Conservation (phyloP, 2,797 vertebrate genomes). For the Staurois parvus region DNA sequence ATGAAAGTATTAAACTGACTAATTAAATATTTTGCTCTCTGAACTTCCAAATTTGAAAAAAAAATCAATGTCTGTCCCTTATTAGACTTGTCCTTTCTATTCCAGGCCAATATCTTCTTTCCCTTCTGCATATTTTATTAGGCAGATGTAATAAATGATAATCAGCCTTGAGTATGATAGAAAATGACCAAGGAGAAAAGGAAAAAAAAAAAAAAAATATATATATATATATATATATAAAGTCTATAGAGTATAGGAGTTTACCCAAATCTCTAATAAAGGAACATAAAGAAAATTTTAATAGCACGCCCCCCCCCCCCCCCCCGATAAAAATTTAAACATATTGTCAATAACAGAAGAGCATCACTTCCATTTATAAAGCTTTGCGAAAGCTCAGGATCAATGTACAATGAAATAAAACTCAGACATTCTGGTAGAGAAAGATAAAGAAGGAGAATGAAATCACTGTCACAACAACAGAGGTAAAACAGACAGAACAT, state of each 20-base stretch:
- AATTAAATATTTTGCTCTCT: neutral
- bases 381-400: slow-evolving; percentile 4
- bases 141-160: slow-evolving; percentile 18
- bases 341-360: slow-evolving; percentile 37
- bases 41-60: neutral
- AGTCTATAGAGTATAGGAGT: slow-evolving; percentile 6
- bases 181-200: slow-evolving; percentile 13
- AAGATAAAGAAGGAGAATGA: slow-evolving; percentile 33
- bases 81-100: slow-evolving; percentile 6
- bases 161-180: neutral
- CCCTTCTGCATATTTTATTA: slow-evolving; percentile 36
- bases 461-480: slow-evolving; percentile 41
- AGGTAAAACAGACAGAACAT: slow-evolving; percentile 19
- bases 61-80: slow-evolving; percentile 1
- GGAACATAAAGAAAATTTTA: slow-evolving; percentile 18
- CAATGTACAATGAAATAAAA: slow-evolving; percentile 43
- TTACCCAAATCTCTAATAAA: slow-evolving; percentile 21
- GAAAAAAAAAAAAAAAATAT: slow-evolving; percentile 15
- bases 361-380: slow-evolving; percentile 4
- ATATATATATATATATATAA: too few relatives aligned
- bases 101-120: neutral
- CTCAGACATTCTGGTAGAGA: slow-evolving; percentile 18
- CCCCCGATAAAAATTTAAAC: slow-evolving; percentile 42
- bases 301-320: slow-evolving; percentile 34
- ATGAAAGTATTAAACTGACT: neutral